Base-by-base conservation (phyloP, 92 coral and sea anemone species). In the Porites divaricata region DNA sequence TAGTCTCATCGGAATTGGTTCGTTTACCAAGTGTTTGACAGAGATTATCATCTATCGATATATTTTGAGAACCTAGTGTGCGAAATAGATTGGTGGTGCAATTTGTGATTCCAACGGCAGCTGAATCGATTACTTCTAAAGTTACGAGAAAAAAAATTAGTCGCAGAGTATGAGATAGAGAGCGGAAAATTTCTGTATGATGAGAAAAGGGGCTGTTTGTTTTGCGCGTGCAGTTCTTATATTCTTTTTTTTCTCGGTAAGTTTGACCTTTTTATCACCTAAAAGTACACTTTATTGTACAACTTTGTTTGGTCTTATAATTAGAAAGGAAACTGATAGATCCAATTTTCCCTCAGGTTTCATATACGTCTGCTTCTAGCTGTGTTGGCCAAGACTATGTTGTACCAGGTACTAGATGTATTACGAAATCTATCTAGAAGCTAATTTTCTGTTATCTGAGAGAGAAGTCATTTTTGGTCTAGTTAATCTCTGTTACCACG, bases 191-290 rank as follows among this genome's bases (percentile, higher is more conserved):
- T 63, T 5, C 12, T 80, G 2, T 26, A 68, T 53, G 56, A 80
- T 80, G 84, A 80, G 69, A 20, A 4, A 58, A 53, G 17, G 1
- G 6, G 24, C 57, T 28, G 56, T 2, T 26, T n/a, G 50, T 54
- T 61, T 67, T 4, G 1, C 6, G 41, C 59, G 26, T 17, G 19
- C 66, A 68, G 67, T 68, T 26, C 28, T 68, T 25, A 11, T 67
- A 19, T 56, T 80, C 76, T 80, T 67, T 22, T 9, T 80, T 68
- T 80, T 75, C 49, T 67, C 16, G 66, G 84, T 80, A 80, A 80
- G 76, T 52, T 22, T 25, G 19, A 56, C 4, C 26, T 9, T 26
- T n/a, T 62, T 35, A 35, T 35, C 45, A 35, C 7, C 45, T 4
- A 35, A 35, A 35, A 35, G 45, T 35, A 35, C 45, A 35, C 4